Evolutionary conservation across 37 sponge, comb jelly and placozoan species (phyloP), one percentile per base, ranked within the genome.

Genomic region (Sycon ciliatum): DNA sequence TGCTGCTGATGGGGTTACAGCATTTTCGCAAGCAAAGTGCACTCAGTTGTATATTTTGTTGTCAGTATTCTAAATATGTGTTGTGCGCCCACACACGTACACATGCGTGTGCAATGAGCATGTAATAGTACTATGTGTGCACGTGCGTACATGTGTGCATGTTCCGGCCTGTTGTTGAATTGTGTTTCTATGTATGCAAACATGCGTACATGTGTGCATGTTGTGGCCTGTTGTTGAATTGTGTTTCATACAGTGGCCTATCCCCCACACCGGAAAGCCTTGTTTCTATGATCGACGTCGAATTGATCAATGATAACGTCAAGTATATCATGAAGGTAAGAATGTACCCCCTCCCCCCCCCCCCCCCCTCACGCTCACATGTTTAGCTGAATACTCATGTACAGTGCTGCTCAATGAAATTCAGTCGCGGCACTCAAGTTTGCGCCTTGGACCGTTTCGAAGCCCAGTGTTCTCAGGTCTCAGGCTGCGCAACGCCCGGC

Each of bases 241-340:
- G n/a, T n/a, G n/a, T 34, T 4, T 52, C 18, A 22, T 57, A 23
- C 73, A 90, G 97, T 38, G 97, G 97, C 28, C 97, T 87, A 35
- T 81, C 87, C 38, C 80, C 91, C 83, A 90, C 82, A 70, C 83
- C 90, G 11, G 90, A 87, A 65, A 77, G 83, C 80, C 70, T 95
- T 34, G 83, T 81, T 39, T 85, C 84, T 72, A 53, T 77, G 18
- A 89, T 95, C 1, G 89, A 90, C 61, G 85, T 95, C 54, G 97
- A 95, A 29, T 74, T 95, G 58, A 82, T 85, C 34, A 70, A 81
- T 52, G 86, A 85, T n/a, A 79, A 86, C 0, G 75, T 85, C 22
- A 87, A 87, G 57, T 95, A 95, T 69, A 58, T 79, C 0, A 76
- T 87, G 27, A 73, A 78, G 60, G 78, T 78, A 27, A 22, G 32